phyloP scores from a whole-genome alignment of 2,113 vertebrate genomes.

The Forbesichthys agassizii region DNA sequence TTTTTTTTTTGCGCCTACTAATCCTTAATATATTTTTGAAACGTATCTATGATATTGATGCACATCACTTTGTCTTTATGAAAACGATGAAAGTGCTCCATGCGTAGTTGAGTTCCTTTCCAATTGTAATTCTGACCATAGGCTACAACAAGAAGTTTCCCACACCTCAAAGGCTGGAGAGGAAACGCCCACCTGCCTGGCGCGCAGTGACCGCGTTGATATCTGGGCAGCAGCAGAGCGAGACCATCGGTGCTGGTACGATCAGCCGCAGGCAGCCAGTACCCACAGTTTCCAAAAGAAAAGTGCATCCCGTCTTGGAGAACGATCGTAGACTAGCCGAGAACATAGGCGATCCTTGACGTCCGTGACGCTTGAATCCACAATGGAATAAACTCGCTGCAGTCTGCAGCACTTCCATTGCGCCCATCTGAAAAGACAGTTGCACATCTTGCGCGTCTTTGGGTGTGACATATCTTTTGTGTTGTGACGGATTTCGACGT shows the following conservation, averaged over 20 bases:
- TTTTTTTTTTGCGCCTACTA: too few species aligned
- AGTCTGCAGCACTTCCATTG: conserved; percentile 2
- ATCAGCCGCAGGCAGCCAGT: background rate
- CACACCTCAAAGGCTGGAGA: background rate
- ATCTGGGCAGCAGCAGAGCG: background rate
- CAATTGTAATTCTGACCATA: too few species aligned
- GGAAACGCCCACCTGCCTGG: conserved; percentile 47
- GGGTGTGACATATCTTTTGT: conserved; percentile 62
- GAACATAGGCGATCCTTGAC: background rate
- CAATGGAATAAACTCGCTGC: background rate
- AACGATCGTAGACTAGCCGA: background rate
- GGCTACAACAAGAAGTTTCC: too few species aligned
- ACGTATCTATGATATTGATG: too few species aligned
- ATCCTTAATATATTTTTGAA: too few species aligned
- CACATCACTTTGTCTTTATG: too few species aligned
- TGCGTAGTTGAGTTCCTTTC: too few species aligned
- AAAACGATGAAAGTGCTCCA: too few species aligned
- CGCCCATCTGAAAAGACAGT: conserved; percentile 27
- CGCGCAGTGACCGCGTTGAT: background rate
- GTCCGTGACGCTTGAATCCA: background rate
- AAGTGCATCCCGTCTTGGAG: background rate
- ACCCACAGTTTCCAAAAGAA: background rate
- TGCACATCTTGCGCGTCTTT: conserved; percentile 36
- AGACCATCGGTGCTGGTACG: background rate
- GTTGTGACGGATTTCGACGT: conserved; percentile 21